Evolutionary conservation across 2,113 vertebrate genomes (phyloP).

Genomic region (Pomatostomus ruficeps): DNA sequence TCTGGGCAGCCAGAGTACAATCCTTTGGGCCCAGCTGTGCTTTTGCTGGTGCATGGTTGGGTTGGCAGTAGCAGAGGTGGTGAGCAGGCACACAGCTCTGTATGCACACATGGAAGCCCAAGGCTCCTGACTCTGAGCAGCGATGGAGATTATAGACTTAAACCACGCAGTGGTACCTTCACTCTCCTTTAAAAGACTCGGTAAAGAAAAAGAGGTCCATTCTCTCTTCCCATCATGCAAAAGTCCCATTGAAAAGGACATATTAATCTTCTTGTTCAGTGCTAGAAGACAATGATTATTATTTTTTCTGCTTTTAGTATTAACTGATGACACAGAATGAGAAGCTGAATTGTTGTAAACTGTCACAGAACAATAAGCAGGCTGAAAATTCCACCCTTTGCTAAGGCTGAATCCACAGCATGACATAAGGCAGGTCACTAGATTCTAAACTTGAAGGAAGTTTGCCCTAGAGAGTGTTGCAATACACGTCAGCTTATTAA

Average conservation of each 20-base stretch:
- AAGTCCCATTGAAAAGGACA: background rate
- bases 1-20: background rate
- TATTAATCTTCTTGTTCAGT: background rate
- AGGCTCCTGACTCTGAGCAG: background rate
- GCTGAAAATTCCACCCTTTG: background rate
- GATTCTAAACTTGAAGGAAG: constrained; percentile 11
- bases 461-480: constrained; percentile 31
- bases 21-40: background rate
- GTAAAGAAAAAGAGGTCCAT: background rate
- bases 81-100: background rate
- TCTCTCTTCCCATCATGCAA: background rate
- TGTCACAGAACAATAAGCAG: background rate
- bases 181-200: background rate
- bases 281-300: background rate
- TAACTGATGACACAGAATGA: background rate
- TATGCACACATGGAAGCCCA: background rate
- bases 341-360: background rate
- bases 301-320: background rate
- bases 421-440: background rate
- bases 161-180: background rate
- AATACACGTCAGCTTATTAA: constrained; percentile 33
- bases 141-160: background rate
- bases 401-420: background rate
- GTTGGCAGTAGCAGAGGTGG: background rate
- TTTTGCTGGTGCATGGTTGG: background rate